A percentile compares a stretch with the other conserved stretches of the same genome.
These are phyloP conservation scores for Cranoglanis bouderius DNA, from an alignment of 2,113 vertebrate species.

Conservation along the genomic window DNA sequence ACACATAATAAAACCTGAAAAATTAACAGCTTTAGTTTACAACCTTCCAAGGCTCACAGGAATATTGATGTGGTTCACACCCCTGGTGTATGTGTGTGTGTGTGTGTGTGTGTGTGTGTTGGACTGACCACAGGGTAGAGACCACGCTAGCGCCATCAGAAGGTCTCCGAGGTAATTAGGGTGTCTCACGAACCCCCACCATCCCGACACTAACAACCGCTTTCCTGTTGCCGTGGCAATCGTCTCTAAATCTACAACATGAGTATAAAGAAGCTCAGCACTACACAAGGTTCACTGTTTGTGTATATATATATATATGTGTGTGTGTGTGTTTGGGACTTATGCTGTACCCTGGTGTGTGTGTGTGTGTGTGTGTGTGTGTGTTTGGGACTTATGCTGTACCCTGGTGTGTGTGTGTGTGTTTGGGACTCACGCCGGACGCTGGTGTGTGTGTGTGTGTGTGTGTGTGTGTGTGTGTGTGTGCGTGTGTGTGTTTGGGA, in stretches of 20 bases:
- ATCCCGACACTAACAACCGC: constrained; percentile 84
- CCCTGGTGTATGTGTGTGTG: neutral
- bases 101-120: neutral
- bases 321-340: constrained; percentile 48
- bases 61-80: no score
- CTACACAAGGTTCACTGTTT: neutral
- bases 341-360: constrained; percentile 79
- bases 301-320: neutral
- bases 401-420: constrained; percentile 73
- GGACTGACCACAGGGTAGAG: constrained; percentile 85
- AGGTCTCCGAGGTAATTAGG: constrained; percentile 90
- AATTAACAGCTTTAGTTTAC: no score
- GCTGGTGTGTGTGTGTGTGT: constrained; percentile 66
- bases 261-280: neutral
- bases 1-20: no score
- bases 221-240: constrained; percentile 86
- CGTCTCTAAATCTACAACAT: constrained; percentile 78
- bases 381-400: constrained; percentile 68
- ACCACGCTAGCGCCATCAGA: constrained; percentile 91
- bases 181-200: constrained; percentile 91
- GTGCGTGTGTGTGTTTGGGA: constrained; percentile 3
- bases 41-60: no score
- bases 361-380: constrained; percentile 30
- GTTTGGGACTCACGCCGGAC: constrained; percentile 74
- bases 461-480: neutral